Percentiles rank a stretch among this genome's conserved stretches.
Evolutionary conservation across 2,888 invertebrate genomes (phyloP).

Genomic region (Troglohyphantes excavatus): DNA sequence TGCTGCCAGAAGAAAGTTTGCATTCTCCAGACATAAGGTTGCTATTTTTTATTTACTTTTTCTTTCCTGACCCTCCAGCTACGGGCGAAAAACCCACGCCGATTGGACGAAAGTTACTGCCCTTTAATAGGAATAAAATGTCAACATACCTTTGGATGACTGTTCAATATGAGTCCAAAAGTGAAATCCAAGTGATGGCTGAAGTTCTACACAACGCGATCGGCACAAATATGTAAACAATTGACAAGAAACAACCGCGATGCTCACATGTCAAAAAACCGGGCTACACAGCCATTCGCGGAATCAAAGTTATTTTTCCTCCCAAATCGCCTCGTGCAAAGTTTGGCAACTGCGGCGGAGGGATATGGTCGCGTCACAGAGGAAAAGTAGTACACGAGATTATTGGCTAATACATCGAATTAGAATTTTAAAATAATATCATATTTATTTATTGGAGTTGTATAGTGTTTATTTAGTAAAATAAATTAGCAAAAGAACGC

Average conservation of each 20-base stretch:
- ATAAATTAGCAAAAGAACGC: no score
- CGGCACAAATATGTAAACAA: conserved; percentile 14
- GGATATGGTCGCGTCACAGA: conserved; percentile 21
- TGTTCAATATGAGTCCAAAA: neutral
- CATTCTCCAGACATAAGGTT: conserved; percentile 48
- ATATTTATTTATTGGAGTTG: no score
- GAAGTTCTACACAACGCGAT: neutral
- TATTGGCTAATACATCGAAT: neutral
- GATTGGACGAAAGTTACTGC: conserved; percentile 15
- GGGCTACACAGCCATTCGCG: neutral
- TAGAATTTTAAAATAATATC: neutral
- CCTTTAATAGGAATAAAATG: neutral
- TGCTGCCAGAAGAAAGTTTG: conserved; percentile 26
- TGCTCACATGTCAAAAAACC: conserved; percentile 9
- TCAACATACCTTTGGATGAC: conserved; percentile 30
- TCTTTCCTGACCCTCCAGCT: conserved; percentile 44
- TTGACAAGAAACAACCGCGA: neutral
- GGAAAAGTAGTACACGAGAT: conserved; percentile 7
- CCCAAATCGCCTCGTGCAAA: conserved; percentile 45
- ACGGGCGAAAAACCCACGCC: conserved; percentile 51
- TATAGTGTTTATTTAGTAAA: no score
- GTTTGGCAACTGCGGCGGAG: conserved; percentile 51
- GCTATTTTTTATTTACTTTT: conserved; percentile 26
- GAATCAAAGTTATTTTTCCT: conserved; percentile 28
- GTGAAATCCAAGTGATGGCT: conserved; percentile 29